Evolutionary conservation across 1,140 invertebrate genomes (phyloP).

Genomic region (Monomorium pharaonis): DNA sequence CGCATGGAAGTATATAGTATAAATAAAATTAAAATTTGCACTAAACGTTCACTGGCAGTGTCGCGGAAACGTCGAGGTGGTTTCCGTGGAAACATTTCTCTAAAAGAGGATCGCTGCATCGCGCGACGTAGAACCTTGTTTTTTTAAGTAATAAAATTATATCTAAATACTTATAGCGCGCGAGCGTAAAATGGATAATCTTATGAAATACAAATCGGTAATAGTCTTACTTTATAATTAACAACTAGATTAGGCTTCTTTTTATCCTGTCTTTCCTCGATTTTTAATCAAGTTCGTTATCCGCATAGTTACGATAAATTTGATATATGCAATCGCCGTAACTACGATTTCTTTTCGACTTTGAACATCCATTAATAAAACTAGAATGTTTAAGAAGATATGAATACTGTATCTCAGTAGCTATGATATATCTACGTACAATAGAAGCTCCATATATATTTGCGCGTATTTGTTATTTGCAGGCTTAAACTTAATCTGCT

Average conservation of each 20-base stretch:
- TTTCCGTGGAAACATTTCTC: constrained; percentile 8
- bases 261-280: not conserved
- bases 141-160: constrained; percentile 21
- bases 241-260: constrained; percentile 28
- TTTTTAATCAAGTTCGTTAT: constrained; percentile 27
- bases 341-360: not conserved
- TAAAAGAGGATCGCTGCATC: not conserved
- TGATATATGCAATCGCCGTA: not conserved
- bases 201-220: constrained; percentile 12
- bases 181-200: not conserved
- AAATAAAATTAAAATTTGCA: constrained; percentile 76
- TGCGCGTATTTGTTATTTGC: not conserved
- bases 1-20: constrained; percentile 68
- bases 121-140: not conserved
- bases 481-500: not conserved
- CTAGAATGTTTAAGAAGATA: constrained; percentile 49
- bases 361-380: constrained; percentile 19
- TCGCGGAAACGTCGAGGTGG: constrained; percentile 60
- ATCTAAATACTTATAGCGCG: constrained; percentile 16
- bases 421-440: constrained; percentile 19
- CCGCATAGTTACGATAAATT: not conserved
- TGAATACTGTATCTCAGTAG: constrained; percentile 15
- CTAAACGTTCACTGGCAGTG: constrained; percentile 80
- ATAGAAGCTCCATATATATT: constrained; percentile 37
- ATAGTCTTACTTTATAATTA: not conserved